These are phyloP conservation scores for Lordiphosa andalusiaca DNA, from an alignment of 2,888 invertebrate genomes.

Conservation along the genomic window DNA sequence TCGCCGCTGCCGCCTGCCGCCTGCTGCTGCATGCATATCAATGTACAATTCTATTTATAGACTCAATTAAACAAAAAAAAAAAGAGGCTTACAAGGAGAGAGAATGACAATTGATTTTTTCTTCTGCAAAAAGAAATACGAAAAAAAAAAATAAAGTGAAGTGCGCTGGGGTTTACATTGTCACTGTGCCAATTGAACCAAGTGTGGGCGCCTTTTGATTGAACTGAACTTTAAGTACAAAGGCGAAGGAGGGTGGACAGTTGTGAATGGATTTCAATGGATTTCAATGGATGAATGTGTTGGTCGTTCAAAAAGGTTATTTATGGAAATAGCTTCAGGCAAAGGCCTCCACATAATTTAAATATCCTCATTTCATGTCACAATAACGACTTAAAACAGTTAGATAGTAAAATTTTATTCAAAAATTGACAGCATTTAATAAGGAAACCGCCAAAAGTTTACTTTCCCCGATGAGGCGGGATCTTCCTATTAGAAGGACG, in stretches of 20 bases:
- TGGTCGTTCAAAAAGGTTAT: too few relatives aligned
- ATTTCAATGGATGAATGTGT: neutral
- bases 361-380: too few relatives aligned
- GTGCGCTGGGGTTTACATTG: slow-evolving; percentile 12
- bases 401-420: too few relatives aligned
- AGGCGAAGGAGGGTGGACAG: neutral
- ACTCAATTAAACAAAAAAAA: slow-evolving; percentile 61
- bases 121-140: slow-evolving; percentile 11
- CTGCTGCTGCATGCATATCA: slow-evolving; percentile 30
- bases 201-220: slow-evolving; percentile 43
- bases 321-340: too few relatives aligned
- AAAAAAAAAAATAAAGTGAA: slow-evolving; percentile 8
- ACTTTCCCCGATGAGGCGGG: too few relatives aligned
- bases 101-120: slow-evolving; percentile 55
- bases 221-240: slow-evolving; percentile 22
- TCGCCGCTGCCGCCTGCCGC: slow-evolving; percentile 30
- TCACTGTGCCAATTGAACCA: slow-evolving; percentile 36
- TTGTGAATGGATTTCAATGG: neutral
- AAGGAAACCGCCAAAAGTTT: too few relatives aligned
- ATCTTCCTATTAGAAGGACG: too few relatives aligned
- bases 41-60: slow-evolving; percentile 66
- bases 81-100: slow-evolving; percentile 12
- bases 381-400: too few relatives aligned
- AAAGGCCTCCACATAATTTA: too few relatives aligned
- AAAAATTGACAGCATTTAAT: too few relatives aligned